These are phyloP conservation scores for Vireo griseus DNA, from an alignment of 2,797 vertebrate species.

Conservation along the genomic window DNA sequence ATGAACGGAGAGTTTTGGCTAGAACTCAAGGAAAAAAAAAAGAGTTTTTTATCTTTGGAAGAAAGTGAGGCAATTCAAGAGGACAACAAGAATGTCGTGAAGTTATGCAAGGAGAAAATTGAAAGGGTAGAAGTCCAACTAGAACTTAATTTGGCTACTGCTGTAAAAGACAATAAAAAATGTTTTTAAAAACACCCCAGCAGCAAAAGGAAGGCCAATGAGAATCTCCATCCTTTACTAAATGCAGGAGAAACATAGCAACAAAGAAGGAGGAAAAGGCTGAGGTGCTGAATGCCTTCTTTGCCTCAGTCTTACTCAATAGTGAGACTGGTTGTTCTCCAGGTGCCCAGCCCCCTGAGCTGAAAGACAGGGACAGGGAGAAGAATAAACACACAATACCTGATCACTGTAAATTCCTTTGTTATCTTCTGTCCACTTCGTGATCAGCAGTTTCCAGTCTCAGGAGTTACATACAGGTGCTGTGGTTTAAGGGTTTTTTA, in stretches of 20 bases:
- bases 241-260: not conserved
- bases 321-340: rapidly evolving
- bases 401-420: not conserved
- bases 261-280: not conserved
- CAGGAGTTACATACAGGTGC: not conserved
- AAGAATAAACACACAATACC: not conserved
- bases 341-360: not conserved
- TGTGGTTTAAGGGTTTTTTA: not conserved
- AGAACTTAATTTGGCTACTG: not conserved
- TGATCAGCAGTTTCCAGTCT: not conserved
- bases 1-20: not conserved
- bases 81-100: not conserved
- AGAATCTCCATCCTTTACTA: not conserved
- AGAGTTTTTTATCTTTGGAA: not conserved
- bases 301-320: not conserved
- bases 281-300: not conserved
- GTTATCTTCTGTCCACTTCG: not conserved
- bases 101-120: not conserved
- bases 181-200: not conserved
- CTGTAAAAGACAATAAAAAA: not conserved
- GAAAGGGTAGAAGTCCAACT: not conserved
- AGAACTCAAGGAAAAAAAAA: not conserved
- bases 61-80: not conserved
- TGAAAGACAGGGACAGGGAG: not conserved
- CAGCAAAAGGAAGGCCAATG: not conserved